phyloP scores from a whole-genome alignment of 1,140 invertebrate genomes.

The Euura lappo region DNA sequence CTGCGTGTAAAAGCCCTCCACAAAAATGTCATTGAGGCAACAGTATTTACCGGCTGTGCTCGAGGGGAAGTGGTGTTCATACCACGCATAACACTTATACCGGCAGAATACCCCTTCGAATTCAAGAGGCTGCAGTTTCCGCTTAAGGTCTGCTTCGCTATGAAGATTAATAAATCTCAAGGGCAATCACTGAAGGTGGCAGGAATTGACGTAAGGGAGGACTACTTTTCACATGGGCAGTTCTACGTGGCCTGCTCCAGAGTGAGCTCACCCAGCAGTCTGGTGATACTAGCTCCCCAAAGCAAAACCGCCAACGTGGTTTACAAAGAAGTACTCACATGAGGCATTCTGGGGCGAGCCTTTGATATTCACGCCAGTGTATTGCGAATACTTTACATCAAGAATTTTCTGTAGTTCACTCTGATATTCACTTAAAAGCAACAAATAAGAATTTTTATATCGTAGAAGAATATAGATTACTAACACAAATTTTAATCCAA shows the following conservation, averaged over 20 bases:
- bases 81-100: conserved; percentile 47
- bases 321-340: neutral
- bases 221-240: conserved; percentile 46
- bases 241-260: conserved; percentile 52
- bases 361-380: too few relatives aligned
- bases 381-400: too few relatives aligned
- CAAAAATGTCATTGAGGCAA: conserved; percentile 41
- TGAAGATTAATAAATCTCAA: conserved; percentile 66
- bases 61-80: conserved; percentile 46
- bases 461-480: conserved; percentile 3
- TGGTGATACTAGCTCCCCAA: too few relatives aligned
- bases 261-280: conserved; percentile 46
- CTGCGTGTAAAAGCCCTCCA: conserved; percentile 34
- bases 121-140: conserved; percentile 62
- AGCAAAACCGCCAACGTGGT: neutral
- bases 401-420: neutral
- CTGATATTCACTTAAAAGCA: neutral
- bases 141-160: conserved; percentile 57
- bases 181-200: conserved; percentile 53
- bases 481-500: neutral
- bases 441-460: neutral
- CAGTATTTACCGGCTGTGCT: conserved; percentile 37
- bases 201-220: conserved; percentile 36
- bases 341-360: too few relatives aligned
- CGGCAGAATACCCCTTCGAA: conserved; percentile 48